Percentiles rank a stretch among this genome's conserved stretches.
phyloP scores from a whole-genome alignment of 1,140 invertebrate genomes.

The Drosophila obscura region DNA sequence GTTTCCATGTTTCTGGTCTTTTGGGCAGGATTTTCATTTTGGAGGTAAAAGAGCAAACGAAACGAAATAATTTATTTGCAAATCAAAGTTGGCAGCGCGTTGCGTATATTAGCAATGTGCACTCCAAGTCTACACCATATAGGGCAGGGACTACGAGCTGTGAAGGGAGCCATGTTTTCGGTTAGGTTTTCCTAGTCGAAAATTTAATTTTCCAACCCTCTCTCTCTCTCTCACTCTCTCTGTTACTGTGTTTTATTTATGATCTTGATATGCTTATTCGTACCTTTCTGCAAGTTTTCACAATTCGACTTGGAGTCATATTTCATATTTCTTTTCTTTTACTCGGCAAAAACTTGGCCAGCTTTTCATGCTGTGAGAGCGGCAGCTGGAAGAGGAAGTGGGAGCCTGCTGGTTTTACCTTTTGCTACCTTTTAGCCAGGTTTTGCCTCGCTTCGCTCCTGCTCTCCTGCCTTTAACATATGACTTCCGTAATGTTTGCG shows the following conservation, averaged over 20 bases:
- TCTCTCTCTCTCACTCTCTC: conserved; percentile 5
- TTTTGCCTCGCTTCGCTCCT: conserved; percentile 35
- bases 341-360: conserved; percentile 60
- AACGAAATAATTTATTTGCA: conserved; percentile 80
- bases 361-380: not conserved
- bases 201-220: conserved; percentile 78
- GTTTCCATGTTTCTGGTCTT: conserved; percentile 22
- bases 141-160: not conserved
- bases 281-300: conserved; percentile 82
- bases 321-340: conserved; percentile 72
- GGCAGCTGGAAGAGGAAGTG: not conserved
- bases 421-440: conserved; percentile 55
- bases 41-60: conserved; percentile 37
- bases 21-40: conserved; percentile 43
- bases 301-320: conserved; percentile 81
- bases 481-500: conserved; percentile 82
- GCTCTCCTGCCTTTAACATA: conserved; percentile 72
- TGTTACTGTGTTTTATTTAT: conserved; percentile 71
- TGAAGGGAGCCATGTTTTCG: conserved; percentile 18
- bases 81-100: conserved; percentile 78
- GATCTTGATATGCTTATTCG: conserved; percentile 80
- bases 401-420: conserved; percentile 56
- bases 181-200: conserved; percentile 70
- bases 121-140: conserved; percentile 32
- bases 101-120: conserved; percentile 79